Evolutionary conservation across 2,113 vertebrate genomes (phyloP), one percentile per base, ranked within the genome.

Genomic region (Lates calcarifer): DNA sequence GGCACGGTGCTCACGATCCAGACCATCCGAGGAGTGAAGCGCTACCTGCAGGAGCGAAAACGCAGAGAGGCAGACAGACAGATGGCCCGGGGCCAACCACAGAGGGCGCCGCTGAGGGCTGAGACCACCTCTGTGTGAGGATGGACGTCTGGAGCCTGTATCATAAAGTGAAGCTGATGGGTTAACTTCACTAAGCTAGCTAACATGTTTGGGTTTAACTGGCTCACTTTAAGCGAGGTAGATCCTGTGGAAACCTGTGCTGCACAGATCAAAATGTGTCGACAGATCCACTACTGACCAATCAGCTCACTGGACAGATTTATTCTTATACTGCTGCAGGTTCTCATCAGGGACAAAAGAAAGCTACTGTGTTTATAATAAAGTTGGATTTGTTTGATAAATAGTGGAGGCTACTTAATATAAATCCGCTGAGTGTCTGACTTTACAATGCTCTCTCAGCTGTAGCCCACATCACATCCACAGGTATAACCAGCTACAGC

Each of bases 1-100:
- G 96, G 96, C 9, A 66, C 91, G 0, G 90, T 87, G 76, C 65
- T 97, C 49, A 96, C 95, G 2, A 1, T 89, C 49, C 73, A 81
- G 2, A 95, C 95, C 9, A 43, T 96, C 55, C 74, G 83, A 0
- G 0, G 77, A 0, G 92, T 96, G 60, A 87, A 5, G 57, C 64
- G 26, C n/a, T 94, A 93, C 79, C 71, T 60, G 15, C 71, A 83
- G 76, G 93, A 94, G 47, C 31, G 51, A 0, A 77, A 83, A 43
- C 76, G 20, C 20, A 56, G 82, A 1, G 79, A 92, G 66, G 82
- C 35, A 0, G 87, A 89, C 7, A 70, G 45, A 13, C 73, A 61
- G 43, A 68, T 49, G 24, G 18, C 6, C 8, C 26, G 56, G 6
- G 24, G 22, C 2, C 7, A 24, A 11, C 37, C 68, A 0, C 85